Evolutionary conservation across 2,888 invertebrate genomes (phyloP).

Genomic region (Blera fallax): DNA sequence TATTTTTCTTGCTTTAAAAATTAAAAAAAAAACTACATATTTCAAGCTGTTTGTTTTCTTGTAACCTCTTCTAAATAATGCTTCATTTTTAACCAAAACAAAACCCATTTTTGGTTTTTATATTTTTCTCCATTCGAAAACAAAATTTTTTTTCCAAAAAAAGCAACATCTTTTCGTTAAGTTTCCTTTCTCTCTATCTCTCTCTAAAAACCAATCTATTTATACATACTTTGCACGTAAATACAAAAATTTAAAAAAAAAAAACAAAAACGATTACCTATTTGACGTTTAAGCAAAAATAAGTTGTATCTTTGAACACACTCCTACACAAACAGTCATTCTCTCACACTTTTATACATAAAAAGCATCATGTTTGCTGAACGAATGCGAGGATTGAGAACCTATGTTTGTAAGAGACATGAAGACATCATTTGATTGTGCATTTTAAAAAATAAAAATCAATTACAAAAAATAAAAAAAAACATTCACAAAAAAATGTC

Average conservation of each 20-base stretch:
- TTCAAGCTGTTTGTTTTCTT: slow-evolving; percentile 55
- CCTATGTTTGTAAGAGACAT: slow-evolving; percentile 70
- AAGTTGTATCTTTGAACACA: slow-evolving; percentile 60
- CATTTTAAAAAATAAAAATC: slow-evolving; percentile 56
- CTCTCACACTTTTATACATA: slow-evolving; percentile 46
- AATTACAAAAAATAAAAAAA: slow-evolving; percentile 54
- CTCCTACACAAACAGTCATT: slow-evolving; percentile 70
- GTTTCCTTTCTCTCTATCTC: slow-evolving; percentile 73
- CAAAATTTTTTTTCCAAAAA: neutral
- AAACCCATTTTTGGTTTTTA: slow-evolving; percentile 29
- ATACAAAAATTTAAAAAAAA: slow-evolving; percentile 60
- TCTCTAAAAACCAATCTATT: slow-evolving; percentile 44
- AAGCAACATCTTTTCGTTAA: slow-evolving; percentile 55
- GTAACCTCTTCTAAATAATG: slow-evolving; percentile 26
- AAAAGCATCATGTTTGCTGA: slow-evolving; percentile 70
- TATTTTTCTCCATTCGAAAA: slow-evolving; percentile 42
- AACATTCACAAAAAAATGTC: slow-evolving; percentile 57
- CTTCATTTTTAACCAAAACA: neutral
- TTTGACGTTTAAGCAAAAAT: slow-evolving; percentile 41
- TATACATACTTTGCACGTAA: slow-evolving; percentile 50
- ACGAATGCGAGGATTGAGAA: slow-evolving; percentile 72
- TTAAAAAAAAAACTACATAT: slow-evolving; percentile 24
- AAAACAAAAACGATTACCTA: neutral
- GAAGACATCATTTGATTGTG: slow-evolving; percentile 71
- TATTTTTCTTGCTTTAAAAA: slow-evolving; percentile 45